phyloP scores from a whole-genome alignment of 1,140 invertebrate genomes.

The Diabrotica undecimpunctata region DNA sequence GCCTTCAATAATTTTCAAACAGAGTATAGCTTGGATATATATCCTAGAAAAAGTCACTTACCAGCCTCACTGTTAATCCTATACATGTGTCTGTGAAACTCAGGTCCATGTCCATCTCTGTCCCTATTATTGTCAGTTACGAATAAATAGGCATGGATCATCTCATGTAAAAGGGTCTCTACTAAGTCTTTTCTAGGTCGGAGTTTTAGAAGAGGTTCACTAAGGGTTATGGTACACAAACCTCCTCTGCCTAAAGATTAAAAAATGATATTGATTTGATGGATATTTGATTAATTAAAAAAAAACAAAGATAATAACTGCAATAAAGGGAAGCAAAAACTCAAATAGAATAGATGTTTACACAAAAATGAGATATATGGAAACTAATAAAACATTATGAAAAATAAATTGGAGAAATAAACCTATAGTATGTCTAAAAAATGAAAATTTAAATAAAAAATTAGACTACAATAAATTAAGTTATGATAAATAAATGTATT shows the following conservation, averaged over 20 bases:
- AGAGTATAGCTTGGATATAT: no score
- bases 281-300: not conserved
- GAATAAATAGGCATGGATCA: slow-evolving; percentile 98
- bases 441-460: no score
- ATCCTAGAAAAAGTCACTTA: slow-evolving; percentile 45
- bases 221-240: slow-evolving; percentile 79
- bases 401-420: no score
- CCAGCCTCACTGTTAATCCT: slow-evolving; percentile 86
- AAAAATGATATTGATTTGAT: not conserved
- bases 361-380: no score
- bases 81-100: slow-evolving; percentile 91
- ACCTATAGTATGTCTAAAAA: no score
- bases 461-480: no score
- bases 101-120: slow-evolving; percentile 89
- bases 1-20: no score
- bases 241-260: slow-evolving; percentile 55
- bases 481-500: no score
- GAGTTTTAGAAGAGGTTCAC: slow-evolving; percentile 85
- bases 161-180: slow-evolving; percentile 97
- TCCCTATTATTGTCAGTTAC: slow-evolving; percentile 77
- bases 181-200: slow-evolving; percentile 89
- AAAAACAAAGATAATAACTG: not conserved
- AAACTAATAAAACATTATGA: no score
- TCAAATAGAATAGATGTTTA: no score
- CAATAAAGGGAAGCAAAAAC: no score